Evolutionary conservation across 2,888 invertebrate genomes (phyloP).

Genomic region (Dorcus hopei): DNA sequence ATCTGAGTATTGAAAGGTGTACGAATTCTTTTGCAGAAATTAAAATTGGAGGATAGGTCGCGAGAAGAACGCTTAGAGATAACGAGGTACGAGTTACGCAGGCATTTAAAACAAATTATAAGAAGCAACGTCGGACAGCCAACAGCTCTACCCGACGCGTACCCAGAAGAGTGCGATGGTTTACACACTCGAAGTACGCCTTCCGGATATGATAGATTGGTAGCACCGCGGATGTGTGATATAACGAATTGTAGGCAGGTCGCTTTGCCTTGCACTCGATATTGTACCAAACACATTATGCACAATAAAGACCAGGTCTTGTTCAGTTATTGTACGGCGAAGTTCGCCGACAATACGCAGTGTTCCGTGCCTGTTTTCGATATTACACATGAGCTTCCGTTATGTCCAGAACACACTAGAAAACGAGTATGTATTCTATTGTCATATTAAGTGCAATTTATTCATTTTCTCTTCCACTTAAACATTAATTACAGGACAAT

Average conservation of each 20-base stretch:
- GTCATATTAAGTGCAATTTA: neutral
- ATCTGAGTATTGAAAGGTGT: no score
- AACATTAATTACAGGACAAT: constrained; percentile 61
- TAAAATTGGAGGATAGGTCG: constrained; percentile 47
- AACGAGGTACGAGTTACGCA: constrained; percentile 45
- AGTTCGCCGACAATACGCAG: constrained; percentile 74
- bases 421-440: constrained; percentile 58
- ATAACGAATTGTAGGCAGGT: constrained; percentile 41
- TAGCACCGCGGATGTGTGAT: constrained; percentile 26
- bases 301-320: constrained; percentile 73
- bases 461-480: neutral
- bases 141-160: constrained; percentile 29
- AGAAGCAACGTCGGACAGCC: constrained; percentile 50
- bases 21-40: constrained; percentile 34
- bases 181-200: constrained; percentile 4
- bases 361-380: constrained; percentile 78
- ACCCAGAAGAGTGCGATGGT: constrained; percentile 5
- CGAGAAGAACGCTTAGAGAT: constrained; percentile 48
- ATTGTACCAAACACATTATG: constrained; percentile 83
- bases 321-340: constrained; percentile 77
- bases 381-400: constrained; percentile 74
- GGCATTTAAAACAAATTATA: constrained; percentile 45
- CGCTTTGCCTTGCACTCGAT: constrained; percentile 74
- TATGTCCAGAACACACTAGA: constrained; percentile 82
- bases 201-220: constrained; percentile 25